Conservation (phyloP, 2,797 vertebrate species). For the Microtus obscurus region DNA sequence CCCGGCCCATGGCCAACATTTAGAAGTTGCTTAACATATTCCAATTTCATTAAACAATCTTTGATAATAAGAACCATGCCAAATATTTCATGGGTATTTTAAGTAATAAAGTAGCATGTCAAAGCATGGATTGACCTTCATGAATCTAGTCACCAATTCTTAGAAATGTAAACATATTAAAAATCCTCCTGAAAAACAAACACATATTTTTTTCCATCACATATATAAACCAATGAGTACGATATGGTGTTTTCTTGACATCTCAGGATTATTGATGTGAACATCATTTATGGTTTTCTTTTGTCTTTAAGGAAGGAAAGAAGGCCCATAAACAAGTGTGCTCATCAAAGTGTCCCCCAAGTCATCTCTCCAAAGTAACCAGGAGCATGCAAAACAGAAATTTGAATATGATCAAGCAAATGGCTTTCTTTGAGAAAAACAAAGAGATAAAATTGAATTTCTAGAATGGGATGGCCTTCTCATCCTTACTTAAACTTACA, state of each 20-base stretch:
- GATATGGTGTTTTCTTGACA: constrained; percentile 49
- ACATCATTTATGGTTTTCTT: constrained; percentile 39
- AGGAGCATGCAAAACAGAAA: neutral
- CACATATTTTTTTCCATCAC: constrained; percentile 37
- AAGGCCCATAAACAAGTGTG: neutral
- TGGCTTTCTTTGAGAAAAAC: constrained; percentile 19
- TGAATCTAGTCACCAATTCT: neutral
- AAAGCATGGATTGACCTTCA: constrained; percentile 36
- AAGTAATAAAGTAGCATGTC: constrained; percentile 35
- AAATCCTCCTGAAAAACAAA: constrained; percentile 48
- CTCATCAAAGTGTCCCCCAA: neutral
- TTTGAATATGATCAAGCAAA: constrained; percentile 26
- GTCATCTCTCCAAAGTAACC: neutral
- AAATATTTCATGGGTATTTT: constrained; percentile 36
- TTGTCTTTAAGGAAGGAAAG: constrained; percentile 33
- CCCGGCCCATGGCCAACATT: neutral
- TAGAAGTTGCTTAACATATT: neutral
- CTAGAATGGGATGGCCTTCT: neutral
- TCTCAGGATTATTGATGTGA: constrained; percentile 42
- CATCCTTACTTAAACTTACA: neutral
- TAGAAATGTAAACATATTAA: constrained; percentile 38
- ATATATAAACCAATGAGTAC: constrained; percentile 6
- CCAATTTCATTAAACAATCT: constrained; percentile 40
- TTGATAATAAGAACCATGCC: constrained; percentile 8
- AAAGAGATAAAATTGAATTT: constrained; percentile 51